Evolutionary conservation across 2,888 invertebrate species (phyloP).

Genomic region (Ecliptopera silaceata): DNA sequence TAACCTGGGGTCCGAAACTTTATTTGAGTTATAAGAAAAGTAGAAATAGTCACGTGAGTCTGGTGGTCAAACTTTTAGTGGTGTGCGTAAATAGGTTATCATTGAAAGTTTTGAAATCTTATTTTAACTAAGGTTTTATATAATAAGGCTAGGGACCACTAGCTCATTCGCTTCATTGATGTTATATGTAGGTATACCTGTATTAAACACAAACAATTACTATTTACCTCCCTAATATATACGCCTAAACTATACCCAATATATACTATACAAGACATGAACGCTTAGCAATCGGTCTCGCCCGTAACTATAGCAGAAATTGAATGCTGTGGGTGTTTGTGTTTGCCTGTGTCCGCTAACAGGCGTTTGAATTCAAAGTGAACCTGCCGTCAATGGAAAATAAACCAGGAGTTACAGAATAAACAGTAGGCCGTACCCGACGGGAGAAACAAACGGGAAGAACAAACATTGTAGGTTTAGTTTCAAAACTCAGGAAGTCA

Average conservation of each 20-base stretch:
- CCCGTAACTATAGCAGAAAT: conserved; percentile 1
- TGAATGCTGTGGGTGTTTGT: conserved; percentile 12
- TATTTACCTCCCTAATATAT: not conserved
- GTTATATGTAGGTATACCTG: too few species aligned
- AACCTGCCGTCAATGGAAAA: conserved; percentile 12
- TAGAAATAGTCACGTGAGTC: conserved; percentile 9
- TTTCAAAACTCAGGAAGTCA: conserved; percentile 18
- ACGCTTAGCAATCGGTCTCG: not conserved
- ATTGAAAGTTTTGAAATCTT: not conserved
- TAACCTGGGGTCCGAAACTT: conserved; percentile 20
- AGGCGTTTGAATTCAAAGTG: conserved; percentile 20
- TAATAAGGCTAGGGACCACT: too few species aligned
- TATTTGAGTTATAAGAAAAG: conserved; percentile 10
- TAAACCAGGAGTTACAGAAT: conserved; percentile 12
- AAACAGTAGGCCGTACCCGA: conserved; percentile 5
- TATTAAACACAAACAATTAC: too few species aligned
- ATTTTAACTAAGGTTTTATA: not conserved
- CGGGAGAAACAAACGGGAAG: too few species aligned
- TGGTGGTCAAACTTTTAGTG: conserved; percentile 15
- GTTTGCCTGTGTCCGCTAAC: conserved; percentile 15
- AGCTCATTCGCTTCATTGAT: too few species aligned
- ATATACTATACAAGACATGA: not conserved
- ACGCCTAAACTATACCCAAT: not conserved
- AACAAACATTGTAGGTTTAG: not conserved
- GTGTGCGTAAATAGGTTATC: not conserved